Evolutionary conservation across 2,888 invertebrate genomes (phyloP).

Genomic region (Parnassius smintheus): DNA sequence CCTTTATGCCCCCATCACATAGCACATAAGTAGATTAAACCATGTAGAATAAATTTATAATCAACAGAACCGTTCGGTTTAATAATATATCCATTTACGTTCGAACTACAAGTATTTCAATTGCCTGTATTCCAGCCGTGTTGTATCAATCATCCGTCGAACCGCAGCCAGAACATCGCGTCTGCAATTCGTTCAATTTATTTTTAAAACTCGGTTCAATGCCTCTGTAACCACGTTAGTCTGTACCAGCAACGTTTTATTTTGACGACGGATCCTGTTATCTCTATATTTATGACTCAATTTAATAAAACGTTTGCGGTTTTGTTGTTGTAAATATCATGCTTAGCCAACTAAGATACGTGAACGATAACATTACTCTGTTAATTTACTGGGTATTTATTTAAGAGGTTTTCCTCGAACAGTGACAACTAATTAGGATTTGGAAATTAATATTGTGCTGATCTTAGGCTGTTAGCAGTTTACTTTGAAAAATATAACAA

Average conservation of each 20-base stretch:
- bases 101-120: conserved; percentile 4
- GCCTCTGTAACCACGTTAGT: conserved; percentile 17
- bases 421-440: too few species aligned
- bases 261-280: conserved; percentile 1
- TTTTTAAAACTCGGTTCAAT: conserved; percentile 19
- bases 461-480: too few species aligned
- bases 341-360: conserved; percentile 4
- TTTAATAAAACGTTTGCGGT: conserved; percentile 7
- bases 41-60: too few species aligned
- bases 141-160: conserved; percentile 19
- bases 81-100: too few species aligned
- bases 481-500: too few species aligned
- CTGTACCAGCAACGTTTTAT: not conserved
- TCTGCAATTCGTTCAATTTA: conserved; percentile 19
- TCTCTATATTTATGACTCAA: conserved; percentile 6
- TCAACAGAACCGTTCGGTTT: too few species aligned
- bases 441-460: too few species aligned
- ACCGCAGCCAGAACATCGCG: conserved; percentile 3
- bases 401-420: too few species aligned
- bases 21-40: too few species aligned
- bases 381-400: not conserved
- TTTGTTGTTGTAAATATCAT: conserved; percentile 1
- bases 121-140: conserved; percentile 4
- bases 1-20: too few species aligned
- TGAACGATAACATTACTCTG: not conserved